These are phyloP conservation scores for Scaptomyza parva DNA, from an alignment of 2,888 invertebrate species.

Conservation along the genomic window DNA sequence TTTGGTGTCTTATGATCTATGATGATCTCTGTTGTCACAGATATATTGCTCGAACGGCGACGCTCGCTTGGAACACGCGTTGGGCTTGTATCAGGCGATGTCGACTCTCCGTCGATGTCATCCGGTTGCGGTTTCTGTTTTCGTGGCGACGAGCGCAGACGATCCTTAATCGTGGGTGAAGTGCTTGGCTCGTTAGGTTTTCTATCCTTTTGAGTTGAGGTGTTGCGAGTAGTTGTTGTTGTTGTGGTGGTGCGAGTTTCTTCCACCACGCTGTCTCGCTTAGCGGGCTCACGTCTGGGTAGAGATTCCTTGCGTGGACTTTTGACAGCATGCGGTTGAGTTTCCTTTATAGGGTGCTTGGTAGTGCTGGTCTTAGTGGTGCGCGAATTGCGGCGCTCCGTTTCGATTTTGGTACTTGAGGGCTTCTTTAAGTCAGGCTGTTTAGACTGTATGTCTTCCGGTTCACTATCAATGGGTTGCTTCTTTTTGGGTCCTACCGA, in stretches of 20 bases:
- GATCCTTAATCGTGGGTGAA: conserved; percentile 71
- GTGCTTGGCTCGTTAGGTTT: conserved; percentile 46
- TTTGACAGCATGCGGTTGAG: conserved; percentile 38
- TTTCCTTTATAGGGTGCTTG: conserved; percentile 32
- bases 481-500: conserved; percentile 24
- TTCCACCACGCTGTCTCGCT: conserved; percentile 60
- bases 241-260: conserved; percentile 50
- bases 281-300: conserved; percentile 42
- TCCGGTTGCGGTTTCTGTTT: conserved; percentile 69
- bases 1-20: conserved; percentile 80
- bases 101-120: conserved; percentile 66
- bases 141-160: conserved; percentile 75
- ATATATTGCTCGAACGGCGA: conserved; percentile 82
- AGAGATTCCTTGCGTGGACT: conserved; percentile 67
- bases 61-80: conserved; percentile 71
- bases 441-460: conserved; percentile 34
- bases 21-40: conserved; percentile 81
- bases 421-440: conserved; percentile 44
- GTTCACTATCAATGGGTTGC: conserved; percentile 34
- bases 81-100: conserved; percentile 79
- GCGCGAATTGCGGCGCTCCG: conserved; percentile 54
- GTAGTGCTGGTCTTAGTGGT: conserved; percentile 38
- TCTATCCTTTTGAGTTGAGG: conserved; percentile 28
- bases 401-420: conserved; percentile 29
- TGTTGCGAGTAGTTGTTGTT: conserved; percentile 34